Conservation (phyloP, 2,888 invertebrate species). For the Pilophorus perplexus region DNA sequence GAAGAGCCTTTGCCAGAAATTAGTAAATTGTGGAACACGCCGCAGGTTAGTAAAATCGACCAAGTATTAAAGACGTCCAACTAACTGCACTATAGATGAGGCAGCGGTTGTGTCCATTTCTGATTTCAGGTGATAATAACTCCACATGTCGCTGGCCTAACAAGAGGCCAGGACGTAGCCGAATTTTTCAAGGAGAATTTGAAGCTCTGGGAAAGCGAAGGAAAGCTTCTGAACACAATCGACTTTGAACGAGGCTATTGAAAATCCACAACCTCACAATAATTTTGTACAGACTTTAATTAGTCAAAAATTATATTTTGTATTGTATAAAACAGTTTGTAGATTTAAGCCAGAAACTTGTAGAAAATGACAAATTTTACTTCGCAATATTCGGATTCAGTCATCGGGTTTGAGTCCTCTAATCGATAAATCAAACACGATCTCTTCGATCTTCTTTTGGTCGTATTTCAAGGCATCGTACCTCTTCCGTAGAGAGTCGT, state of each 20-base stretch:
- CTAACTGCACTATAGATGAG: too few relatives aligned
- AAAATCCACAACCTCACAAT: too few relatives aligned
- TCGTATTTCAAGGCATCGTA: conserved; percentile 88
- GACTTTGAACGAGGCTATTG: conserved; percentile 32
- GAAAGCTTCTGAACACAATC: conserved; percentile 10
- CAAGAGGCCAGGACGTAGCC: conserved; percentile 28
- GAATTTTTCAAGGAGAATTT: conserved; percentile 18
- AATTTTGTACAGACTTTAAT: too few relatives aligned
- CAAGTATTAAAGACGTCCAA: background rate
- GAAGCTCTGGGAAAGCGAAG: conserved; percentile 17
- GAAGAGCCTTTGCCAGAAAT: conserved; percentile 11
- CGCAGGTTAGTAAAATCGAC: conserved; percentile 13
- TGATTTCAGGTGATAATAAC: conserved; percentile 32
- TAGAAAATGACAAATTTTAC: background rate
- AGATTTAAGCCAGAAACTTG: background rate
- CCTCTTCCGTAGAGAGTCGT: conserved; percentile 79
- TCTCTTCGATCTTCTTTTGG: conserved; percentile 90
- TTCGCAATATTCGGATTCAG: background rate
- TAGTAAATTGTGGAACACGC: conserved; percentile 31
- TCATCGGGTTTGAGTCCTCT: conserved; percentile 61
- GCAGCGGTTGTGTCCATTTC: background rate
- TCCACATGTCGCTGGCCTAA: conserved; percentile 35
- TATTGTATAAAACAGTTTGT: background rate
- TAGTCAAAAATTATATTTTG: background rate
- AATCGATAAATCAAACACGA: conserved; percentile 83